phyloP scores from a whole-genome alignment of 2,888 invertebrate genomes.

The Apodemia mormo region DNA sequence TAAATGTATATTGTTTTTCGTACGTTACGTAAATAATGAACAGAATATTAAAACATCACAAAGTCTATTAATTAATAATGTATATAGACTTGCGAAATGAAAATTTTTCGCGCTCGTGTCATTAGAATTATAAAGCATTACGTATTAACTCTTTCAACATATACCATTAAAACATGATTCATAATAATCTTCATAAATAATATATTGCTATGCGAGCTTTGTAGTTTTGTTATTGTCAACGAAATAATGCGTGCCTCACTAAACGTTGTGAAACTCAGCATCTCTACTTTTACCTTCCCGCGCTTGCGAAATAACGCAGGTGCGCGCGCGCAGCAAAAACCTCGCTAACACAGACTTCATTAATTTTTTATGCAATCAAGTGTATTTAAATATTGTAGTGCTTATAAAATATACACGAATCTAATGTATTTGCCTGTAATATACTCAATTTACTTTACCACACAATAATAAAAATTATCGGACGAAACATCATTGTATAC shows the following conservation, averaged over 20 bases:
- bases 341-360: slow-evolving; percentile 71
- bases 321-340: slow-evolving; percentile 81
- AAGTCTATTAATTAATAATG: no score
- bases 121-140: background rate
- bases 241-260: slow-evolving; percentile 55
- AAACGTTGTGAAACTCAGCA: slow-evolving; percentile 75
- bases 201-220: background rate
- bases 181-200: background rate
- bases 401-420: slow-evolving; percentile 21
- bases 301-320: slow-evolving; percentile 82
- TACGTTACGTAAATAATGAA: no score
- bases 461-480: no score
- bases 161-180: background rate
- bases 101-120: background rate
- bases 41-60: no score
- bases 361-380: slow-evolving; percentile 75
- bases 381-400: slow-evolving; percentile 44
- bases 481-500: no score
- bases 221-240: slow-evolving; percentile 41
- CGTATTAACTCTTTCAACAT: background rate
- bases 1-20: no score
- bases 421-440: background rate
- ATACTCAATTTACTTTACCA: background rate
- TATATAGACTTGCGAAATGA: no score
- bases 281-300: slow-evolving; percentile 79